Conservation (phyloP, 2,888 invertebrate species). For the Callimorpha dominula region DNA sequence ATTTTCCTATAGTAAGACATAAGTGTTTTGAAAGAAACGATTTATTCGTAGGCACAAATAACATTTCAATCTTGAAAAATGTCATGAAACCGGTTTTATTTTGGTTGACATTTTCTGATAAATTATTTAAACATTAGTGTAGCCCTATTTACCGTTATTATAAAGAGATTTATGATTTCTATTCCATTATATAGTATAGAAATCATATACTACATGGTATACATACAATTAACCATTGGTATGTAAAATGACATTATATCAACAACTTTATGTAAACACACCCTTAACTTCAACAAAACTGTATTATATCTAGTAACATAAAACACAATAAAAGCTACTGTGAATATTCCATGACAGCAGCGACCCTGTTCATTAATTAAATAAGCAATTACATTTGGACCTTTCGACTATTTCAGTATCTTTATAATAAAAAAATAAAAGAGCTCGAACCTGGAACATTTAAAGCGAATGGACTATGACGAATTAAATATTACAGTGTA, state of each 20-base stretch:
- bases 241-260: not conserved
- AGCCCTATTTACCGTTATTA: not conserved
- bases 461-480: constrained; percentile 34
- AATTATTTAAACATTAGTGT: not conserved
- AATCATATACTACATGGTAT: too few relatives aligned
- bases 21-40: not conserved
- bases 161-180: not conserved
- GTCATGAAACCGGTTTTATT: too few relatives aligned
- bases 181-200: too few relatives aligned
- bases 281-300: not conserved
- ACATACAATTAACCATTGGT: not conserved
- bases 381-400: constrained; percentile 4
- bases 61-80: too few relatives aligned
- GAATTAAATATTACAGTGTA: constrained; percentile 49
- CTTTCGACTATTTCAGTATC: not conserved
- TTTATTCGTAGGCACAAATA: not conserved
- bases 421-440: not conserved
- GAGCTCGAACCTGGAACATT: constrained; percentile 17
- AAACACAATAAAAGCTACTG: not conserved
- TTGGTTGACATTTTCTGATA: too few relatives aligned
- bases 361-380: not conserved
- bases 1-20: not conserved
- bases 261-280: not conserved
- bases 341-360: not conserved
- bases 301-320: not conserved